These are phyloP conservation scores for Pipistrellus pipistrellus DNA, from an alignment of 2,797 vertebrate genomes.

Conservation along the genomic window DNA sequence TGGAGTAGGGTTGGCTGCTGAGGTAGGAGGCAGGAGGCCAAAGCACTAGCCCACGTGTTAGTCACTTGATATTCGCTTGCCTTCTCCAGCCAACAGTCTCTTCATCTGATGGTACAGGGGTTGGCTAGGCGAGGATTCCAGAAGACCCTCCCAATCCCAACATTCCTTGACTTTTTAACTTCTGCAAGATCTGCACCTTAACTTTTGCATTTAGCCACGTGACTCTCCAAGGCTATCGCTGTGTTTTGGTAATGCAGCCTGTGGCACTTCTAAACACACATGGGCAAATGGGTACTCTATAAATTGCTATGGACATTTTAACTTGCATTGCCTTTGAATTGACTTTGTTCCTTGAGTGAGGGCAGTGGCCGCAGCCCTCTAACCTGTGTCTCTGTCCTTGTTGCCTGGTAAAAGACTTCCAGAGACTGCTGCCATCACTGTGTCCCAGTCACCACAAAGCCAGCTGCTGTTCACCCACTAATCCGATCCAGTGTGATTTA, in stretches of 20 bases:
- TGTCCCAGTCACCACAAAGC: background rate
- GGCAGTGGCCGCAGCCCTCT: background rate
- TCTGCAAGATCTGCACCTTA: background rate
- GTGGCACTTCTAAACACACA: background rate
- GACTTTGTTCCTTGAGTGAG: background rate
- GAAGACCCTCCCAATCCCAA: background rate
- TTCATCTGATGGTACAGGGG: background rate
- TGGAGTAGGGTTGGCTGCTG: background rate
- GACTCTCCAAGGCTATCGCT: background rate
- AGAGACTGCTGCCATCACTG: background rate
- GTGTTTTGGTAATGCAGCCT: background rate
- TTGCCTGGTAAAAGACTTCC: background rate
- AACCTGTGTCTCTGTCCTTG: background rate
- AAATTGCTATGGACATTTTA: background rate
- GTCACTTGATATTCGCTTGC: rapidly evolving
- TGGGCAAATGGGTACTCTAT: background rate
- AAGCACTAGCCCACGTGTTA: rapidly evolving
- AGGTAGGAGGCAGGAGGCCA: rapidly evolving
- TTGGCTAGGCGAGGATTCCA: background rate
- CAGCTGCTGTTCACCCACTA: background rate
- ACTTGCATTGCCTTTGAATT: background rate
- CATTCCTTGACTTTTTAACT: background rate
- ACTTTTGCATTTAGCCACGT: background rate
- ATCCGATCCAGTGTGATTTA: background rate
- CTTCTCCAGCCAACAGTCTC: background rate